Base-by-base conservation (phyloP, 2,797 vertebrate species). In the Intellagama lesueurii region DNA sequence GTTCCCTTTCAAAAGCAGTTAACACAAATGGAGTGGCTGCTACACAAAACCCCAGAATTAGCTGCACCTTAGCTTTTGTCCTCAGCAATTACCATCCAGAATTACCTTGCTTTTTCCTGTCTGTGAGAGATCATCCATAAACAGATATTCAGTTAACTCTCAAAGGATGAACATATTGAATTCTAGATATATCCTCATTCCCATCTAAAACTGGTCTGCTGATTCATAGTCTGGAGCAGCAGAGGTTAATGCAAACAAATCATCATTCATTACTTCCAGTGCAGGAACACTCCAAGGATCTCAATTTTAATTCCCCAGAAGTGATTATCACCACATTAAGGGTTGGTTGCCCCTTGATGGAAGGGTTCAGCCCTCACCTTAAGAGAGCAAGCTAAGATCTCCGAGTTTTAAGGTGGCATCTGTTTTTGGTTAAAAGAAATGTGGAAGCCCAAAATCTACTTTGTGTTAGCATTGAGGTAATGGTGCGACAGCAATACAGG, bases 41-140 rank as follows among this genome's bases (percentile, higher is more conserved):
- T 26, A 26, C 11, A 49, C n/a, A 70, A 75, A 40, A 75, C 24
- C 47, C 44, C 56, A 32, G 19, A 86, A 47, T 47, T 44, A 56
- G 80, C 72, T 44, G 85, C 75, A 72, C 19, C 73, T 35, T 16
- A 32, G 64, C 49, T 64, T 81, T 88, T 82, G 68, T 87, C 81
- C 78, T 87, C 26, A 32, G 24, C 66, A 24, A 3, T 2, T 24
- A 44, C 77, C 26, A 40, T 16, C 44, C 26, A 12, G 52, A 35
- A 60, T 24, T 24, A 44, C 77, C 26, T 30, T 68, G 47, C 8
- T 26, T 60, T 22, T 22, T 35, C 26, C 12, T 17, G 14, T 24
- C 7, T 30, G 73, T 3, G 78, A 30, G 30, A 64, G 12, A 22
- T 26, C 32, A 26, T 19, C 7, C 5, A 88, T 64, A 22, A 49